phyloP scores from a whole-genome alignment of 2,888 invertebrate genomes.

The Macropis europaea region DNA sequence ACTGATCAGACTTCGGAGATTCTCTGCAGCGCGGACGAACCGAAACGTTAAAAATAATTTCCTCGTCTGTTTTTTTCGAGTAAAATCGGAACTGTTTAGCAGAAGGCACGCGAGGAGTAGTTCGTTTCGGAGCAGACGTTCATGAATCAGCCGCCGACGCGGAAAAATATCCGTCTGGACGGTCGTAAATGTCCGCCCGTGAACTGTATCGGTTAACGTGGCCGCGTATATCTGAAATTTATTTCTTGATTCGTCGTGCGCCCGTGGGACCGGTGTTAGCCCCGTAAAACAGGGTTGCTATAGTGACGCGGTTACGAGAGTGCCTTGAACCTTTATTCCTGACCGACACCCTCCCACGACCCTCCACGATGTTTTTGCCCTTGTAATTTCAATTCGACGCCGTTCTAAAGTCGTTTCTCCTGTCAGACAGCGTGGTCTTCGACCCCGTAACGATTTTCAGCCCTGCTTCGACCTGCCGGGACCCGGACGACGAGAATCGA shows the following conservation, averaged over 20 bases:
- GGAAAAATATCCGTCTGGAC: conserved; percentile 44
- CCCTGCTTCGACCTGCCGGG: too few relatives aligned
- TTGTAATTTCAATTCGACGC: conserved; percentile 14
- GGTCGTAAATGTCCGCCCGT: conserved; percentile 54
- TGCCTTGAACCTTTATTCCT: conserved; percentile 21
- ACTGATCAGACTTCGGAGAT: too few relatives aligned
- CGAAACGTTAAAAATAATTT: too few relatives aligned
- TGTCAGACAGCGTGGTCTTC: neutral
- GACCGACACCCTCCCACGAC: neutral
- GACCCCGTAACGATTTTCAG: neutral
- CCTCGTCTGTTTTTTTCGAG: too few relatives aligned
- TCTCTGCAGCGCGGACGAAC: too few relatives aligned
- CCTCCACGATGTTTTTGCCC: conserved; percentile 14
- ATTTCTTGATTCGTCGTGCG: conserved; percentile 36
- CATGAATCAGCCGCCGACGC: conserved; percentile 45
- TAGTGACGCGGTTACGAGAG: conserved; percentile 40
- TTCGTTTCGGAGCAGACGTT: neutral
- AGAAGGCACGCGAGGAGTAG: neutral
- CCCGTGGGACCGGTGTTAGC: conserved; percentile 18
- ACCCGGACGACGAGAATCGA: too few relatives aligned
- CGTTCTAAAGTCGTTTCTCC: conserved; percentile 14
- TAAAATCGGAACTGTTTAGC: conserved; percentile 18
- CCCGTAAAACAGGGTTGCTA: conserved; percentile 52
- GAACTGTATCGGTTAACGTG: conserved; percentile 30
- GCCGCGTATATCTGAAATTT: conserved; percentile 47